phyloP scores from a whole-genome alignment of 2,888 invertebrate genomes.

The Dolichomitus sp. region DNA sequence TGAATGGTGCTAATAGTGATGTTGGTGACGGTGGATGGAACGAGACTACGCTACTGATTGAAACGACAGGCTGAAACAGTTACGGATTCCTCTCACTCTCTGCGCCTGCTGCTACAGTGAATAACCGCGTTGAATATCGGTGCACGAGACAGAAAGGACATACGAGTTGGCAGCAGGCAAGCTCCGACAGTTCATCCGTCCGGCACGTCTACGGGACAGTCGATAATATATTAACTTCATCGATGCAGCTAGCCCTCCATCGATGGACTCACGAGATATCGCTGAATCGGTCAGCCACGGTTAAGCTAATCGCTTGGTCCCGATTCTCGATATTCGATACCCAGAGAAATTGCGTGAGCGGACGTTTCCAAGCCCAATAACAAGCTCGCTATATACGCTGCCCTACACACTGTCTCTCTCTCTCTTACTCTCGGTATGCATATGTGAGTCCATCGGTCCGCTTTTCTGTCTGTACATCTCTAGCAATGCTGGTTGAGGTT shows the following conservation, averaged over 20 bases:
- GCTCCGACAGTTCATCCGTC: conserved; percentile 53
- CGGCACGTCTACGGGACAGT: conserved; percentile 74
- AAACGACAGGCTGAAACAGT: conserved; percentile 71
- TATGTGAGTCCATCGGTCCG: conserved; percentile 37
- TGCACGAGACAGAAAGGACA: conserved; percentile 54
- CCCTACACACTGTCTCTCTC: not conserved
- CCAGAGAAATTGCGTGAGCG: conserved; percentile 36
- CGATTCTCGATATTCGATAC: conserved; percentile 60
- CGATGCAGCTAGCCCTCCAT: conserved; percentile 62
- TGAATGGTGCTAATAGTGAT: conserved; percentile 23
- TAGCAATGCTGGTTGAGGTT: conserved; percentile 16
- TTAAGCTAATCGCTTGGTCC: conserved; percentile 53
- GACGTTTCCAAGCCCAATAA: conserved; percentile 54
- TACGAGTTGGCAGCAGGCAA: conserved; percentile 28
- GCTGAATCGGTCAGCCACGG: conserved; percentile 50
- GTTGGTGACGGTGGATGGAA: conserved; percentile 20
- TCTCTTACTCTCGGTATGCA: conserved; percentile 4
- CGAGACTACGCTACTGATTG: conserved; percentile 70
- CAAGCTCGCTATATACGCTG: not conserved
- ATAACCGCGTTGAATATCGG: conserved; percentile 71
- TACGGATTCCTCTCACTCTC: conserved; percentile 48
- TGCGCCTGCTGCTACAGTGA: not conserved
- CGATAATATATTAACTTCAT: conserved; percentile 80
- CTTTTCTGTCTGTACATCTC: conserved; percentile 39
- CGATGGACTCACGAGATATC: conserved; percentile 48